phyloP scores from a whole-genome alignment of 1,140 invertebrate genomes.

The Cydia amplana region DNA sequence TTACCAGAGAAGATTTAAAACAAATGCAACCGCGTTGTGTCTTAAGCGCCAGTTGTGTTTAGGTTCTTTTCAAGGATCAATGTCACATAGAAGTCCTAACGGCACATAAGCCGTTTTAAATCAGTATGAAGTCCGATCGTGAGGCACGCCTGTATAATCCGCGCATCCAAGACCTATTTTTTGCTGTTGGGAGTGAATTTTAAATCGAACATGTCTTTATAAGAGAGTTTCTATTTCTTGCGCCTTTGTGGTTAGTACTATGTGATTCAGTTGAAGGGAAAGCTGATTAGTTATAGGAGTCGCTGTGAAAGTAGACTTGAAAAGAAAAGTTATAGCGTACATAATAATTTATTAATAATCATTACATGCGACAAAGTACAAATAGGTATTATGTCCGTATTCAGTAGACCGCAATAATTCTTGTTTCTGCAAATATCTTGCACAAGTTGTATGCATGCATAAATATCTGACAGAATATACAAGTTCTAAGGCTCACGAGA shows the following conservation, averaged over 20 bases:
- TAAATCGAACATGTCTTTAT: slow-evolving; percentile 71
- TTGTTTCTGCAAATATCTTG: too few relatives aligned
- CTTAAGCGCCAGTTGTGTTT: not conserved
- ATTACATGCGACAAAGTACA: too few relatives aligned
- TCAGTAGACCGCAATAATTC: too few relatives aligned
- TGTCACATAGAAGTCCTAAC: not conserved
- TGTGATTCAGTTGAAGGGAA: slow-evolving; percentile 21
- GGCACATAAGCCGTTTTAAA: not conserved
- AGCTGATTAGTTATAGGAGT: not conserved
- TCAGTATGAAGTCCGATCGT: slow-evolving; percentile 53
- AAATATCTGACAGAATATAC: too few relatives aligned
- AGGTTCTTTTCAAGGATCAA: not conserved
- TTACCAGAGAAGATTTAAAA: not conserved
- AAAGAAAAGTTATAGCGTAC: too few relatives aligned
- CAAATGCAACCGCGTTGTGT: not conserved
- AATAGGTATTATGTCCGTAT: too few relatives aligned
- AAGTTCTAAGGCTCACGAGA: too few relatives aligned
- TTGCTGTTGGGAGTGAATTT: slow-evolving; percentile 69
- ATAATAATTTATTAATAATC: too few relatives aligned
- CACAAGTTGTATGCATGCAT: too few relatives aligned
- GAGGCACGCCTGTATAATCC: slow-evolving; percentile 75
- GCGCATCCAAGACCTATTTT: slow-evolving; percentile 68
- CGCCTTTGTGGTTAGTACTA: slow-evolving; percentile 46
- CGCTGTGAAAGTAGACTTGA: not conserved
- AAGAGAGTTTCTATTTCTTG: slow-evolving; percentile 53